Evolutionary conservation across 2,113 vertebrate genomes (phyloP).

Genomic region (Embiotoca jacksoni): DNA sequence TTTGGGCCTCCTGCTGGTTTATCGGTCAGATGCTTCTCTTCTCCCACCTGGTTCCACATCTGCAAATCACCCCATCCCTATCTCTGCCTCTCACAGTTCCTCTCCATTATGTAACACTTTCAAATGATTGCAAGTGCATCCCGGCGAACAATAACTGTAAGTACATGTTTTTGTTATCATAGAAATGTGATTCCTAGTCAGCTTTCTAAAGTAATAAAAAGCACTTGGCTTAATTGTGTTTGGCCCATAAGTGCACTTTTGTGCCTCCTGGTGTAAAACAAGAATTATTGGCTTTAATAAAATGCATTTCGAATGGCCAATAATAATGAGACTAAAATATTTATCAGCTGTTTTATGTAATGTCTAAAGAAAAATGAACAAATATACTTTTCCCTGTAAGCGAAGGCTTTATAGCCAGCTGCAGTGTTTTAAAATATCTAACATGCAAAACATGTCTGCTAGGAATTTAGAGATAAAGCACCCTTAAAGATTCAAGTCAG

Average conservation of each 20-base stretch:
- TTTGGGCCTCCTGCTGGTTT: constrained; percentile 18
- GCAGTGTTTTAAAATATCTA: constrained; percentile 26
- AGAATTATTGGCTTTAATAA: constrained; percentile 47
- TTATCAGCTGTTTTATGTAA: constrained; percentile 48
- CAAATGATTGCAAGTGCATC: constrained; percentile 33
- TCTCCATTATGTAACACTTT: constrained; percentile 32
- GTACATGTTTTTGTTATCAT: constrained; percentile 40
- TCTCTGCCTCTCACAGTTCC: constrained; percentile 15
- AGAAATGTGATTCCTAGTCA: constrained; percentile 51
- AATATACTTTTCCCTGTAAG: constrained; percentile 20
- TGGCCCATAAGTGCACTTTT: constrained; percentile 59
- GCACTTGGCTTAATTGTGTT: constrained; percentile 58
- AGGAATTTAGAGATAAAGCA: constrained; percentile 41
- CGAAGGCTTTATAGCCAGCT: constrained; percentile 17
- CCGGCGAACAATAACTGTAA: constrained; percentile 33
- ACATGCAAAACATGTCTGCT: constrained; percentile 44
- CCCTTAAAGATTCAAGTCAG: constrained; percentile 37
- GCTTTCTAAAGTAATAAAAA: constrained; percentile 51
- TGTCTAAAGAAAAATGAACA: constrained; percentile 44
- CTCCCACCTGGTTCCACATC: constrained; percentile 44
- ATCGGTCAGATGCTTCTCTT: constrained; percentile 27
- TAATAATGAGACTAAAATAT: constrained; percentile 59
- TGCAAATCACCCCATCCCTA: constrained; percentile 15
- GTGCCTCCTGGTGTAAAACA: constrained; percentile 35
- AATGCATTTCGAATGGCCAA: constrained; percentile 34